A percentile compares a stretch with the other conserved stretches of the same genome.
These are phyloP conservation scores for Serinus canaria DNA, from an alignment of 2,113 vertebrate species.

Conservation along the genomic window DNA sequence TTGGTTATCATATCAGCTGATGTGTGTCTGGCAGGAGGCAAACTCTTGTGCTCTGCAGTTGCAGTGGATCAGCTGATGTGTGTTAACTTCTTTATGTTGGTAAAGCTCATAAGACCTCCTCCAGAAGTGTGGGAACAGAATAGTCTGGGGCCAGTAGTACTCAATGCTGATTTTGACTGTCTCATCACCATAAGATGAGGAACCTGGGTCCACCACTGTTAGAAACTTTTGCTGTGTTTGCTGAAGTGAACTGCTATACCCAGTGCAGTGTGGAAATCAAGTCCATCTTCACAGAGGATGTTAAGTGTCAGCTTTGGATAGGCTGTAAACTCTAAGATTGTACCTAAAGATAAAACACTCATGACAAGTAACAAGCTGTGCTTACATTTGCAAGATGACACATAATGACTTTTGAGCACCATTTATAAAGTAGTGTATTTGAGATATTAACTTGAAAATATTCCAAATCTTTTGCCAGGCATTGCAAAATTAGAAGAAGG, in stretches of 20 bases:
- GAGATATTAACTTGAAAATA: neutral
- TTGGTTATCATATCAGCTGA: neutral
- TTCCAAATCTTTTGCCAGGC: slow-evolving; percentile 73
- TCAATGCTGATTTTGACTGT: neutral
- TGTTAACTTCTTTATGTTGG: neutral
- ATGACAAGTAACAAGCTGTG: neutral
- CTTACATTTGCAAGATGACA: neutral
- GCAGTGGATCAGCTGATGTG: slow-evolving; percentile 15
- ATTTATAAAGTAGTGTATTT: neutral
- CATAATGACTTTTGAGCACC: neutral
- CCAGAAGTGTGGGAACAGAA: neutral
- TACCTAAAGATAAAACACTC: neutral
- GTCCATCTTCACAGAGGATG: neutral
- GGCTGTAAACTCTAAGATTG: neutral
- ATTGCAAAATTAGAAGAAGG: slow-evolving; percentile 90
- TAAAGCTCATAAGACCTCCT: neutral
- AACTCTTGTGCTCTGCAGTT: neutral
- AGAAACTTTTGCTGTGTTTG: neutral
- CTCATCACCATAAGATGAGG: neutral
- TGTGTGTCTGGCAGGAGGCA: neutral
- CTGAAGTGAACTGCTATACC: neutral
- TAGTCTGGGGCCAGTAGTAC: neutral
- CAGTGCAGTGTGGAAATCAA: neutral
- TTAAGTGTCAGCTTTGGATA: neutral
- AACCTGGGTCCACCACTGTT: neutral